These are phyloP conservation scores for Phymanthus crucifer DNA, from an alignment of 92 coral and sea anemone species.

Conservation along the genomic window DNA sequence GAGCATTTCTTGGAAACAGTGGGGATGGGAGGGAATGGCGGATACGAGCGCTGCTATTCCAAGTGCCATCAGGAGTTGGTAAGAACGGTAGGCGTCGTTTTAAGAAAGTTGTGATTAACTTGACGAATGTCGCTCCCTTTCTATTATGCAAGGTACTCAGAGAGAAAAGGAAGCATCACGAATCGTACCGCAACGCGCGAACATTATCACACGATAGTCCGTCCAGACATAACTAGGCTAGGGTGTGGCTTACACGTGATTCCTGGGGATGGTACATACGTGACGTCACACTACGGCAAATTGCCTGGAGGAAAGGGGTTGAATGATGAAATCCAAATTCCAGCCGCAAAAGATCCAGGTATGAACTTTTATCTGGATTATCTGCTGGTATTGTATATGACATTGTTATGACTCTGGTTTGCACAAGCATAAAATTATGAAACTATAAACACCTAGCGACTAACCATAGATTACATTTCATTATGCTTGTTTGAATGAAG, in stretches of 20 bases:
- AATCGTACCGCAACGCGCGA: background rate
- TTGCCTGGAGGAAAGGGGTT: background rate
- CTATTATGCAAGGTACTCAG: slow-evolving; percentile 14
- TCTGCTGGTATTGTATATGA: background rate
- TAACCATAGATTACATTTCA: no score
- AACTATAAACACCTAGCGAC: no score
- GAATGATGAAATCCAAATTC: background rate
- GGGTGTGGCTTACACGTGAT: slow-evolving; percentile 42
- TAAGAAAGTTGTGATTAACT: background rate
- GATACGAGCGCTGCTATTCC: slow-evolving; percentile 52
- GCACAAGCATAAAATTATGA: no score
- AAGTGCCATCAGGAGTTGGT: slow-evolving; percentile 67
- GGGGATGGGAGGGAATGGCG: slow-evolving; percentile 64
- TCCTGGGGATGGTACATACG: slow-evolving; percentile 26
- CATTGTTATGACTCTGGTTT: no score
- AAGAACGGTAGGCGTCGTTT: background rate
- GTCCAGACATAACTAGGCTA: slow-evolving; percentile 21
- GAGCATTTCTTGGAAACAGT: slow-evolving; percentile 70
- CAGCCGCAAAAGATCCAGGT: background rate
- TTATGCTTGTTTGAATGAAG: no score
- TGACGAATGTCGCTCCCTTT: background rate
- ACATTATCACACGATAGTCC: slow-evolving; percentile 11
- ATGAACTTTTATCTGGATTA: no score
- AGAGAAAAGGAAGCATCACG: slow-evolving; percentile 11
- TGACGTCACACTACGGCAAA: slow-evolving; percentile 23